A percentile compares a stretch with the other conserved stretches of the same genome.
phyloP scores from a whole-genome alignment of 2,113 vertebrate species.

The Psettodes erumei region DNA sequence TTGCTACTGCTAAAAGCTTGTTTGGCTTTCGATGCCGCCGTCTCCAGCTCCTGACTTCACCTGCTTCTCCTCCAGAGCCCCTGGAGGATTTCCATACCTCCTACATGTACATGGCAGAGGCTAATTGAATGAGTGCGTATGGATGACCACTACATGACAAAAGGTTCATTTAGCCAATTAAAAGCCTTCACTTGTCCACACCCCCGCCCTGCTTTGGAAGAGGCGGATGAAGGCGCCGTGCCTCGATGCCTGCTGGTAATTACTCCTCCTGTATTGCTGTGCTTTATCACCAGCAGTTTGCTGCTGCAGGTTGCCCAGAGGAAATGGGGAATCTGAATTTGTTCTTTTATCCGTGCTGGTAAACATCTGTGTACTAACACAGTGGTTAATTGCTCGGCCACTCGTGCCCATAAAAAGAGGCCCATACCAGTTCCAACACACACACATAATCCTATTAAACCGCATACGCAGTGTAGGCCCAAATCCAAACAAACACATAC shows the following conservation, averaged over 20 bases:
- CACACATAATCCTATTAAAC: constrained; percentile 11
- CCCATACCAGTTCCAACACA: constrained; percentile 20
- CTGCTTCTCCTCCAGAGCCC: neutral
- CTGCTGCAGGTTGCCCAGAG: constrained; percentile 1
- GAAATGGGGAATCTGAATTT: constrained; percentile 25
- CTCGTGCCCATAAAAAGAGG: constrained; percentile 19
- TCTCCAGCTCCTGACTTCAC: constrained; percentile 13
- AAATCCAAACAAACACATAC: constrained; percentile 16
- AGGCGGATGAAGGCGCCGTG: neutral
- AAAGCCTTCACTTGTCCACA: constrained; percentile 32
- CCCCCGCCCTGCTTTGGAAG: constrained; percentile 1
- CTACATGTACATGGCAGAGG: neutral
- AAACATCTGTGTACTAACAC: constrained; percentile 43
- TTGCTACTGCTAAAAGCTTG: neutral
- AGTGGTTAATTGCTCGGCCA: constrained; percentile 35
- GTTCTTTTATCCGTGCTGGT: constrained; percentile 6
- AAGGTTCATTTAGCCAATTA: constrained; percentile 60
- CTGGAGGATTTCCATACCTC: constrained; percentile 21
- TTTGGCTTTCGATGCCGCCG: too few species aligned
- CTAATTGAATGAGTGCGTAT: constrained; percentile 53
- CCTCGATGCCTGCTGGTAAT: constrained; percentile 46
- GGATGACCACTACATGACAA: constrained; percentile 47
- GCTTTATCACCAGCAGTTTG: constrained; percentile 40
- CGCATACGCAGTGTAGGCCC: neutral
- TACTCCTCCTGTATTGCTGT: constrained; percentile 35